phyloP scores from a whole-genome alignment of 2,797 vertebrate species.

The Cygnus olor region DNA sequence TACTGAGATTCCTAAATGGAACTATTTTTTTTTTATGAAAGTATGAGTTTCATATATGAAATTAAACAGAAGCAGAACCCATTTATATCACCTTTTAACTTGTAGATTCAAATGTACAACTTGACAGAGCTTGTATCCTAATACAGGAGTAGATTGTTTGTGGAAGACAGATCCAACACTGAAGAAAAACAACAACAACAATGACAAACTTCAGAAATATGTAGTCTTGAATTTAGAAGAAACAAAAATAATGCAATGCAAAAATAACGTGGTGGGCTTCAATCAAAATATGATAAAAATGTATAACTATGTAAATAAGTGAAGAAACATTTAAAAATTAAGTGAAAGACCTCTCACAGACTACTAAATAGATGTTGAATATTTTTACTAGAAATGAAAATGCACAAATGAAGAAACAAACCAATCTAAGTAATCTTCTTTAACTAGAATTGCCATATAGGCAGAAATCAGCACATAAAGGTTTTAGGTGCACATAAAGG shows the following conservation, averaged over 20 bases:
- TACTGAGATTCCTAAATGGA: background rate
- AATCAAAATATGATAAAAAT: background rate
- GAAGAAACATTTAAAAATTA: background rate
- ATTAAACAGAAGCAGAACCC: background rate
- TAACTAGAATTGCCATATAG: background rate
- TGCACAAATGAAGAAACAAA: background rate
- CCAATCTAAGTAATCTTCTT: background rate
- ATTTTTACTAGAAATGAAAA: background rate
- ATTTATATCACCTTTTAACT: background rate
- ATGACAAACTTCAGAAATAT: background rate
- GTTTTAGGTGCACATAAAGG: background rate
- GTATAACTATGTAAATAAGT: background rate
- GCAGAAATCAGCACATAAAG: background rate
- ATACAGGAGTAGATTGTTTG: background rate
- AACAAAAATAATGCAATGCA: background rate
- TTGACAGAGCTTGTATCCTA: background rate
- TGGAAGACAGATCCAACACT: background rate
- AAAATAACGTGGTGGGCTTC: background rate
- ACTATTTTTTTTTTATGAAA: background rate
- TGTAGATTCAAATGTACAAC: background rate
- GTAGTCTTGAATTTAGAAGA: background rate
- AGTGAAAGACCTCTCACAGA: background rate
- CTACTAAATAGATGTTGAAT: background rate
- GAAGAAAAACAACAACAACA: background rate
- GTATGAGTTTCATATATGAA: background rate